A percentile compares a stretch with the other conserved stretches of the same genome.
phyloP scores from a whole-genome alignment of 2,113 vertebrate genomes.

The Microtus montanus region DNA sequence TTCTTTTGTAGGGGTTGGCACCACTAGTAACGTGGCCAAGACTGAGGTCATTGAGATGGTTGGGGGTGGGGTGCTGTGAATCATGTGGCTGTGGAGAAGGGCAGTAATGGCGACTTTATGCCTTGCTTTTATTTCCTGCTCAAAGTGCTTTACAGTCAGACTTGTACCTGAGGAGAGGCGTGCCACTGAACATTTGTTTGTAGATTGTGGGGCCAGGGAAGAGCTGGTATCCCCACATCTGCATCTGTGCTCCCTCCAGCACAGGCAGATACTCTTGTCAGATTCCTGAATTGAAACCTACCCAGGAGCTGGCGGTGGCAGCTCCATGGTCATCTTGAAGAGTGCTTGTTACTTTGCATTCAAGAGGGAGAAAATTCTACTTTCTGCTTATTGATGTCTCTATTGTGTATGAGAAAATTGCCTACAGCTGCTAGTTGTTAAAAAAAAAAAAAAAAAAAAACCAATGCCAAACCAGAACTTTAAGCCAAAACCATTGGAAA shows the following conservation, averaged over 20 bases:
- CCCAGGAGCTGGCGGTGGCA: constrained; percentile 4
- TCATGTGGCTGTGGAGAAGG: constrained; percentile 24
- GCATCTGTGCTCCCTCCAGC: background rate
- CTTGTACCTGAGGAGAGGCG: background rate
- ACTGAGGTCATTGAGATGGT: background rate
- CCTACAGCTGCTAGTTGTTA: constrained; percentile 77
- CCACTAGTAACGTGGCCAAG: background rate
- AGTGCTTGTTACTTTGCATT: constrained; percentile 56
- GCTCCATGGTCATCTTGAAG: background rate
- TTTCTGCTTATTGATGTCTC: constrained; percentile 72
- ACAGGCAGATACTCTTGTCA: background rate
- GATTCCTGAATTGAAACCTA: background rate
- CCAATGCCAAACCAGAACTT: constrained; percentile 72
- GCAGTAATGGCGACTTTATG: background rate
- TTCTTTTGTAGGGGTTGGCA: background rate
- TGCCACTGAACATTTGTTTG: background rate
- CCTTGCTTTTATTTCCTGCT: constrained; percentile 40
- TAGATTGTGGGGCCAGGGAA: background rate
- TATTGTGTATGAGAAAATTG: constrained; percentile 75
- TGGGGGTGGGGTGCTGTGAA: constrained; percentile 19
- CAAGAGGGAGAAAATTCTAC: constrained; percentile 54
- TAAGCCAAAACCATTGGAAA: constrained; percentile 77
- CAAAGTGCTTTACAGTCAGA: constrained; percentile 27
- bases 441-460: constrained; percentile 60
- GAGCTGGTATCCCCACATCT: background rate